Conservation (phyloP, 2,113 vertebrate species). For the Formicarius rufipectus region DNA sequence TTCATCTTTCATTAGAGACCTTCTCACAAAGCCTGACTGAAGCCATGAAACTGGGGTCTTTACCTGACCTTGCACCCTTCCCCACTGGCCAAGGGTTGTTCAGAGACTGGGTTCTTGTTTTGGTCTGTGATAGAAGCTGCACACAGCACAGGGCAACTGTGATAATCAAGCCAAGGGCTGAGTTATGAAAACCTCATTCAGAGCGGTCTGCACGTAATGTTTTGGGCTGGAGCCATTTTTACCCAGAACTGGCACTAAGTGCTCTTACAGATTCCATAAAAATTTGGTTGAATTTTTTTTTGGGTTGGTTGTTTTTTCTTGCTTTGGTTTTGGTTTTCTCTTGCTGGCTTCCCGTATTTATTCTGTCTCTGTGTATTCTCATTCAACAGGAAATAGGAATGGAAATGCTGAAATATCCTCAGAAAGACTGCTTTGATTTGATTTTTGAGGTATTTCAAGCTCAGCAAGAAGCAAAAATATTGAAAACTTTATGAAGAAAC, state of each 20-base stretch:
- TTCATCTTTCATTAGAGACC: not conserved
- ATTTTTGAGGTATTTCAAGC: not conserved
- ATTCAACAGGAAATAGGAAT: not conserved
- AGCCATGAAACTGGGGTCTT: not conserved
- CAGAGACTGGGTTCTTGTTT: not conserved
- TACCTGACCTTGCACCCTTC: not conserved
- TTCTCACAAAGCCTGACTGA: not conserved
- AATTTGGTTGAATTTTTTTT: not conserved
- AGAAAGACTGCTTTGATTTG: not conserved
- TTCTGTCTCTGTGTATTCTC: not conserved
- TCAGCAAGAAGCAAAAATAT: not conserved
- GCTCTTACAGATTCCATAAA: not conserved
- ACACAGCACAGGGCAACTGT: not conserved
- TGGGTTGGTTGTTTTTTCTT: not conserved
- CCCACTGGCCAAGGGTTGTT: not conserved
- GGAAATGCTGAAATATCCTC: not conserved
- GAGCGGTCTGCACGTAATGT: not conserved
- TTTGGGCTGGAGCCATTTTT: slow-evolving; percentile 39
- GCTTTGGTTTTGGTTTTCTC: not conserved
- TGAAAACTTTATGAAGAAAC: not conserved
- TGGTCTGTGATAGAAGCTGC: not conserved
- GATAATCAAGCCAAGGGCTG: slow-evolving; percentile 2
- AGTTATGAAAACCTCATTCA: slow-evolving; percentile 50
- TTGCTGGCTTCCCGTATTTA: not conserved
- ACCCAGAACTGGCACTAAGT: not conserved